Base-by-base conservation (phyloP, 2,888 invertebrate genomes). In the Acanthoscelides obtectus region DNA sequence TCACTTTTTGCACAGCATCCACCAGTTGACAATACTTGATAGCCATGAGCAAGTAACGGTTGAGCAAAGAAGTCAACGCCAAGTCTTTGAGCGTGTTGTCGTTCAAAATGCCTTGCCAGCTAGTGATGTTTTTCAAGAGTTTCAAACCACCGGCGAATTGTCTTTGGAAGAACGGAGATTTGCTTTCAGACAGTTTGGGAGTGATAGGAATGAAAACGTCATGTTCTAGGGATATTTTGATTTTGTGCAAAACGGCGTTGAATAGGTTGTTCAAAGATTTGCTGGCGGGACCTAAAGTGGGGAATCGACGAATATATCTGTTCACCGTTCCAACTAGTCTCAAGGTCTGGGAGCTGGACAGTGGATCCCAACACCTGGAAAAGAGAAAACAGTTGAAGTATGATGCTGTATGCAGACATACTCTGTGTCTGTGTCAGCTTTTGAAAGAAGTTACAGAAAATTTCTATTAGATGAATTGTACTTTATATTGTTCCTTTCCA, bases 121-220 rank as follows among this genome's bases (percentile, higher is more conserved):
- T 90, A 2, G 94, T 87, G 74, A 95, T 90, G 84, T 94, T 95
- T 67, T 93, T 89, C 75, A 95, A 87, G 65, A 95, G 85, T 85
- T 95, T 93, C 17, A 95, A 89, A 67, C 93, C 93, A 78, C 91
- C 90, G 82, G 94, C 93, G 83, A 94, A 95, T 83, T 96, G 96
- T 68, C 95, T 87, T 83, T 95, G 93, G 81, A 95, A 93, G 85
- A 95, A 96, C 66, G 89, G 88, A 69, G 90, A 89, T 78, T 88
- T 89, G 6, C 89, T 88, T 78, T 91, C 90, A 74, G 89, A 87
- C 45, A 89, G 85, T 81, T 94, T 94, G 0, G 95, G 93, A 83
- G 96, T 92, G 65, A 97, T 91, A 0, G 98, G 98, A 85, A 98
- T 94, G 85, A 96, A 98, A 6, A 98, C 94, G 86, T 98, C 98